Evolutionary conservation across 2,888 invertebrate species (phyloP).

Genomic region (Reticulitermes lucifugus): DNA sequence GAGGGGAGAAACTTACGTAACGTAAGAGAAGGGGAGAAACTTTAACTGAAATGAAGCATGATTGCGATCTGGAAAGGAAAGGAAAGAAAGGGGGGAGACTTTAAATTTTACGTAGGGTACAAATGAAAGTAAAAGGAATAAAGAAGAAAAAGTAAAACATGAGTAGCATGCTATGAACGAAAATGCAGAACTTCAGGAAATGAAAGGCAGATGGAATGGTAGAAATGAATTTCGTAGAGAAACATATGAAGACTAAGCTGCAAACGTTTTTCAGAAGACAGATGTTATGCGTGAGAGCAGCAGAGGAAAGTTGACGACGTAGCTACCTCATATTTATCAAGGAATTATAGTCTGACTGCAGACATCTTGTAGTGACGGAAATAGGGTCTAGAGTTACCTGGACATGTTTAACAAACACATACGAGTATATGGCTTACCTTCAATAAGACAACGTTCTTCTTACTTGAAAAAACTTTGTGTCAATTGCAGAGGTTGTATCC

Average conservation of each 20-base stretch:
- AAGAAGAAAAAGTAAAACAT: background rate
- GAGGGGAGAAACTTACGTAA: too few species aligned
- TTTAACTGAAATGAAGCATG: too few species aligned
- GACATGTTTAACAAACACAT: too few species aligned
- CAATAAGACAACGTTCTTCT: too few species aligned
- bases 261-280: background rate
- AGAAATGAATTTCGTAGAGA: background rate
- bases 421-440: too few species aligned
- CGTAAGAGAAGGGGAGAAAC: too few species aligned
- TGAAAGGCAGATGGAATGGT: background rate
- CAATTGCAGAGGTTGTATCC: too few species aligned
- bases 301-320: background rate
- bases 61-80: too few species aligned
- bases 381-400: too few species aligned
- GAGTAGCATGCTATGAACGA: background rate
- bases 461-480: too few species aligned
- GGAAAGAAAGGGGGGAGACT: too few species aligned
- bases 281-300: background rate
- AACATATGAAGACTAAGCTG: background rate
- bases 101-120: background rate
- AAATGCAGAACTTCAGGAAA: background rate
- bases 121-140: background rate
- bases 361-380: background rate
- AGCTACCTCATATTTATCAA: background rate
- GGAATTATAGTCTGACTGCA: background rate